Evolutionary conservation across 2,888 invertebrate genomes (phyloP), one percentile per base, ranked within the genome.

Genomic region (Luperina nickerlii): DNA sequence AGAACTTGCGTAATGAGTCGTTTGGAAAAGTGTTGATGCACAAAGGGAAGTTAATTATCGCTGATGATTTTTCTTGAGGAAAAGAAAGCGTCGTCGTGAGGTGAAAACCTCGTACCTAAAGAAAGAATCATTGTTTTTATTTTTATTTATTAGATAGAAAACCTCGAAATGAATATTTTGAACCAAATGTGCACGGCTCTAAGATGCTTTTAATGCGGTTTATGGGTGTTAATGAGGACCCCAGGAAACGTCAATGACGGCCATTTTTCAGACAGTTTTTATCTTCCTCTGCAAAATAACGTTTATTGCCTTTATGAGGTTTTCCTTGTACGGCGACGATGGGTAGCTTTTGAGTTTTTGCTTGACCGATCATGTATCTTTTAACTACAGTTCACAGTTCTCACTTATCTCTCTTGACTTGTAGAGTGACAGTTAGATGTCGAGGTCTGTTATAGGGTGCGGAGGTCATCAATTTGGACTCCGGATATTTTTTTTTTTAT

Each of bases 1-100:
- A 77, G 86, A 84, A 86, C 60, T 85, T 86, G 60, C 62, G 77
- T 82, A 82, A 82, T 77, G 86, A 74, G 66, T 32, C 66, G 75
- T 51, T 76, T 72, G 45, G n/a, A 85, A n/a, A n/a, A 80, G 60
- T 70, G 63, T 73, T 73, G 83, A 63, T 76, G 62, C 54, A 57
- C 54, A 77, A 57, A 71, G 38, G 38, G 20, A n/a, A n/a, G 57
- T 42, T 57, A 42, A 57, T 71, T 38, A 71, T n/a, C 38, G 7
- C 38, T n/a, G 4, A 4, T n/a, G 38, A 57, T 57, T 24, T 70
- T 54, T n/a, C 24, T 71, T 38, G 5, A 70, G 9, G 54, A 54
- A 38, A n/a, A 71, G 18, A 18, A 18, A 38, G n/a, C 7, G 15
- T 54, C 24, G 15, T 8, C 5, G 13, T 70, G 24, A 32, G 8